These are phyloP conservation scores for Hypanus sabinus DNA, from an alignment of 2,113 vertebrate species.

Conservation along the genomic window DNA sequence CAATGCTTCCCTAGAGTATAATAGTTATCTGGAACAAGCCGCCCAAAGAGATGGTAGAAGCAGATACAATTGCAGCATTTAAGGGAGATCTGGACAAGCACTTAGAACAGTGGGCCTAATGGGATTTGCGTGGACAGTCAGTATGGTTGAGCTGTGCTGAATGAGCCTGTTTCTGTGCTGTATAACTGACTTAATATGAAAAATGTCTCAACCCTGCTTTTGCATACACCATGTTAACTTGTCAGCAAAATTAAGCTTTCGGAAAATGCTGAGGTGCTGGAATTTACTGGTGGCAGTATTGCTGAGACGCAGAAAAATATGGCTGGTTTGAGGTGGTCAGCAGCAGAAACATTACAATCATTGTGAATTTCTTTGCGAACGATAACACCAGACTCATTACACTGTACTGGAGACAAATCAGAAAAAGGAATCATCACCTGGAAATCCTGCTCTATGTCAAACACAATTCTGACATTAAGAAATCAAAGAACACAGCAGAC, in stretches of 20 bases:
- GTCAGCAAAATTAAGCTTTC: neutral
- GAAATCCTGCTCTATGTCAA: neutral
- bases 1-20: no score
- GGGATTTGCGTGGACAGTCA: no score
- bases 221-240: neutral
- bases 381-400: neutral
- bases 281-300: no score
- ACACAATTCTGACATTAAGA: neutral
- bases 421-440: neutral
- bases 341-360: neutral
- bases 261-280: neutral
- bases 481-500: neutral
- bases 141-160: no score
- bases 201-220: neutral
- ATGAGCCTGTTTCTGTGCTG: no score
- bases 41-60: no score
- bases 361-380: neutral
- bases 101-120: no score
- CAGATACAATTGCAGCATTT: no score
- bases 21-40: no score
- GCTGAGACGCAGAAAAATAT: neutral
- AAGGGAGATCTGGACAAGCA: no score
- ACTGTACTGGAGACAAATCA: neutral
- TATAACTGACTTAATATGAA: no score
- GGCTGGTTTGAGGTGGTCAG: neutral